These are phyloP conservation scores for Speoplatyrhinus poulsoni DNA, from an alignment of 2,113 vertebrate species.

Conservation along the genomic window DNA sequence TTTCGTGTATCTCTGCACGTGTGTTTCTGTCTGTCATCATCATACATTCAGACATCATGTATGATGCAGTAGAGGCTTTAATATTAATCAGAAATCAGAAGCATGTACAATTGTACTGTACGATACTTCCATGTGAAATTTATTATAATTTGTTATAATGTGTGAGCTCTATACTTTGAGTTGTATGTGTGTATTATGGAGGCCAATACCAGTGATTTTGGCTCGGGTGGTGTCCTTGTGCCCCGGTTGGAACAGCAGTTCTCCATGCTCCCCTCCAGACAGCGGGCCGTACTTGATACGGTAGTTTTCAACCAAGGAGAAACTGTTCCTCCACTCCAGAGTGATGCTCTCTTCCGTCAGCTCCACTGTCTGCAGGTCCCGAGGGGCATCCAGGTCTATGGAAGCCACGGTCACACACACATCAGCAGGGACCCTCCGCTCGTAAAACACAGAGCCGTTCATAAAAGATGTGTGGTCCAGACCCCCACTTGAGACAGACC, in stretches of 20 bases:
- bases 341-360: constrained; percentile 92
- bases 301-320: constrained; percentile 82
- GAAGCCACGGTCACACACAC: constrained; percentile 7
- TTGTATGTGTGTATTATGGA: not conserved
- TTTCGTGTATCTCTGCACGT: too few relatives aligned
- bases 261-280: constrained; percentile 90
- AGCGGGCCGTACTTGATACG: constrained; percentile 94
- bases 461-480: constrained; percentile 37
- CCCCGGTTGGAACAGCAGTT: constrained; percentile 83
- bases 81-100: too few relatives aligned
- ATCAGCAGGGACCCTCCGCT: constrained; percentile 26
- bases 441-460: constrained; percentile 19
- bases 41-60: too few relatives aligned
- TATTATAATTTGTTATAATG: not conserved
- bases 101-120: too few relatives aligned
- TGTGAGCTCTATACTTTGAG: not conserved
- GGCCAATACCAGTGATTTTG: constrained; percentile 83
- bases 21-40: too few relatives aligned
- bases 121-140: too few relatives aligned
- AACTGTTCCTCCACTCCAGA: constrained; percentile 92
- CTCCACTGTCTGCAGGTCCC: constrained; percentile 81
- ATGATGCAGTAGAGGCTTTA: too few relatives aligned
- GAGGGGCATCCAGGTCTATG: constrained; percentile 90
- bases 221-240: constrained; percentile 82
- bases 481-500: not conserved